A percentile compares a stretch with the other conserved stretches of the same genome.
These are phyloP conservation scores for Scaptomyza tumidula DNA, from an alignment of 2,888 invertebrate species.

Conservation along the genomic window DNA sequence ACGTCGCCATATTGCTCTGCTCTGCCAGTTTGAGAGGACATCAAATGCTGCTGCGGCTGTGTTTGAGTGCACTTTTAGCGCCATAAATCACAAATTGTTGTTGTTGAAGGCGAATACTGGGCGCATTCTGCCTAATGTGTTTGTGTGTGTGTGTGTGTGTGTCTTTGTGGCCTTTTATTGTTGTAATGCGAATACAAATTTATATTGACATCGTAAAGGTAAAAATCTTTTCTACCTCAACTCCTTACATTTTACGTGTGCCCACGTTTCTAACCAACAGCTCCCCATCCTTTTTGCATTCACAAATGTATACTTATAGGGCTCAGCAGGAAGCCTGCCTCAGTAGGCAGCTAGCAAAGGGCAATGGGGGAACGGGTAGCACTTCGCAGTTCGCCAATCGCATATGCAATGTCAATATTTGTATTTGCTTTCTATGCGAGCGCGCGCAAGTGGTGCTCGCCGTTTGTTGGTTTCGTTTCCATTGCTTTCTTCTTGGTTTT, in stretches of 20 bases:
- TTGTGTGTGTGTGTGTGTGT: background rate
- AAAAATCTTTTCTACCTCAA: slow-evolving; percentile 66
- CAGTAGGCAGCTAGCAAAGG: background rate
- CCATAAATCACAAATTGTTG: slow-evolving; percentile 75
- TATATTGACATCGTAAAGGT: slow-evolving; percentile 82
- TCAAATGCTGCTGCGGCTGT: slow-evolving; percentile 33
- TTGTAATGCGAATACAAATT: slow-evolving; percentile 82
- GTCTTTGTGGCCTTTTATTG: slow-evolving; percentile 63
- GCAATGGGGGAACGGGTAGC: background rate
- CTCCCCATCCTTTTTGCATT: background rate
- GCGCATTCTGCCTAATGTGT: background rate
- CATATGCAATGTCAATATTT: slow-evolving; percentile 78
- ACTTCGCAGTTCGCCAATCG: slow-evolving; percentile 60
- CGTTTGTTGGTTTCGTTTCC: slow-evolving; percentile 49
- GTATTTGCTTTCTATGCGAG: slow-evolving; percentile 76
- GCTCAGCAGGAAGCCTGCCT: slow-evolving; percentile 46
- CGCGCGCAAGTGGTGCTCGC: slow-evolving; percentile 42
- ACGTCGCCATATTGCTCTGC: slow-evolving; percentile 75
- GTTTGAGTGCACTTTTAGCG: slow-evolving; percentile 79
- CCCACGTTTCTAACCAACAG: slow-evolving; percentile 9
- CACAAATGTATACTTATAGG: slow-evolving; percentile 29
- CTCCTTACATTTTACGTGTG: slow-evolving; percentile 60
- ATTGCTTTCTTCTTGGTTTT: slow-evolving; percentile 6
- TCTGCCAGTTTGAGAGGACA: slow-evolving; percentile 38
- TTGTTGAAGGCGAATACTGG: slow-evolving; percentile 12